Base-by-base conservation (phyloP, 2,888 invertebrate genomes). In the Sinopyrophorus schimmeli region DNA sequence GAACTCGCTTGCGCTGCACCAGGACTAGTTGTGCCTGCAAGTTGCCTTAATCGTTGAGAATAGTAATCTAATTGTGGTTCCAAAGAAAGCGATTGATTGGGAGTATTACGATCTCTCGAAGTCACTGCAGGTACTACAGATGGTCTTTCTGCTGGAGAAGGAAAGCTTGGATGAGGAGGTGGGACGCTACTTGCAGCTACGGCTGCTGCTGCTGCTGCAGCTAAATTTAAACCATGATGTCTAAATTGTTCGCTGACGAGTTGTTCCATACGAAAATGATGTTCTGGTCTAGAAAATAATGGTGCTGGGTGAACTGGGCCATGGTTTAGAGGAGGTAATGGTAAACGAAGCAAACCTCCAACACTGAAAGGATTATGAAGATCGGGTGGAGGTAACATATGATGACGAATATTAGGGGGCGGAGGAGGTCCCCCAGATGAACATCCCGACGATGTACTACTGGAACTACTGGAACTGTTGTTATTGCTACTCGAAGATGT, bases 21-120 rank as follows among this genome's bases (percentile, higher is more conserved):
- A 81, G 92, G 91, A 85, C 91, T 89, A 82, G 90, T 90, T 78
- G 90, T 91, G 76, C 87, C 87, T 81, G 96, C 96, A 82, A 96
- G 87, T 85, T 95, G 94, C 82, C 95, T 90, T 84, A 96, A 88
- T 84, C 96, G 88, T 87, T 95, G 94, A 80, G 96, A 96, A 86
- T 96, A 97, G 87, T 95, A 96, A 87, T 96, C 95, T 84, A 93
- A 86, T 80, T 90, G 90, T 72, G 90, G 89, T 81, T 89, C 92
- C 65, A 87, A 77, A 74, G 83, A 84, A 60, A 86, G 80, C 60
- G 82, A 82, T 73, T 82, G 85, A 60, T 81, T 82, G 68, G 77
- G 69, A 68, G 76, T 52, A 69, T 67, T 59, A 66, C 78, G 56
- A 69, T 79, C 66, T 72, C 76, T 65, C 42, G 77, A 73, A 49